Evolutionary conservation across 2,113 vertebrate genomes (phyloP).

Genomic region (Microtus ochrogaster): DNA sequence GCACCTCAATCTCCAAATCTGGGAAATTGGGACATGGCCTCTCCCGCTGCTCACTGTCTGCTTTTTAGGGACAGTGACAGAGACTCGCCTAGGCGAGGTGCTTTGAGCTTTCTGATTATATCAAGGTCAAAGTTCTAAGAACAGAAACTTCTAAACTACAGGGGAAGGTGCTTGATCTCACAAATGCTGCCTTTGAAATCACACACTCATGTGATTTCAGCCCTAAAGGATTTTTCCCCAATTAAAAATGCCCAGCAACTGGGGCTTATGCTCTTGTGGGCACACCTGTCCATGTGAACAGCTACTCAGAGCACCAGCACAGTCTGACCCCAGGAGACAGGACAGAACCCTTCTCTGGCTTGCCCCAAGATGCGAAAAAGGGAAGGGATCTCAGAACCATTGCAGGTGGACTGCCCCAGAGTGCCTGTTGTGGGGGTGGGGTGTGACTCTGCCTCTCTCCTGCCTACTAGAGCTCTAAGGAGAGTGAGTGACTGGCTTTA

Average conservation of each 20-base stretch:
- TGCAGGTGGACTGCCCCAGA: no score
- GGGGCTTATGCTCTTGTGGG: slow-evolving; percentile 15
- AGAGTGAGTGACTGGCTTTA: neutral
- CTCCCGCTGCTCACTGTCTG: slow-evolving; percentile 48
- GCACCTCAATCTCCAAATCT: slow-evolving; percentile 67
- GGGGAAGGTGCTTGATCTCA: slow-evolving; percentile 78
- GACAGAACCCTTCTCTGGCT: neutral
- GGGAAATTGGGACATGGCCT: slow-evolving; percentile 51
- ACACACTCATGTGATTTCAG: slow-evolving; percentile 57
- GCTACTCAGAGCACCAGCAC: neutral
- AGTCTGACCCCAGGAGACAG: neutral
- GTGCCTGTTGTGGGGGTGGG: no score
- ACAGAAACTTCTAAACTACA: slow-evolving; percentile 80
- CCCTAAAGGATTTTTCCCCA: slow-evolving; percentile 66
- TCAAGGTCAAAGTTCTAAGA: slow-evolving; percentile 81
- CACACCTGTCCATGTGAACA: neutral
- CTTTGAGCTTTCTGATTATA: slow-evolving; percentile 78
- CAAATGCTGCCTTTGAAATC: slow-evolving; percentile 77
- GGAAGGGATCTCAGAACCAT: accelerated
- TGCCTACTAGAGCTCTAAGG: neutral
- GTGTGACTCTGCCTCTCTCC: neutral
- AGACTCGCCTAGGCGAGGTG: slow-evolving; percentile 51
- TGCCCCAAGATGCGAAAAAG: neutral
- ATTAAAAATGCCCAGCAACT: slow-evolving; percentile 72
- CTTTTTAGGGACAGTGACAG: slow-evolving; percentile 67